Evolutionary conservation across 2,888 invertebrate species (phyloP).

Genomic region (Petrolisthes cinctipes): DNA sequence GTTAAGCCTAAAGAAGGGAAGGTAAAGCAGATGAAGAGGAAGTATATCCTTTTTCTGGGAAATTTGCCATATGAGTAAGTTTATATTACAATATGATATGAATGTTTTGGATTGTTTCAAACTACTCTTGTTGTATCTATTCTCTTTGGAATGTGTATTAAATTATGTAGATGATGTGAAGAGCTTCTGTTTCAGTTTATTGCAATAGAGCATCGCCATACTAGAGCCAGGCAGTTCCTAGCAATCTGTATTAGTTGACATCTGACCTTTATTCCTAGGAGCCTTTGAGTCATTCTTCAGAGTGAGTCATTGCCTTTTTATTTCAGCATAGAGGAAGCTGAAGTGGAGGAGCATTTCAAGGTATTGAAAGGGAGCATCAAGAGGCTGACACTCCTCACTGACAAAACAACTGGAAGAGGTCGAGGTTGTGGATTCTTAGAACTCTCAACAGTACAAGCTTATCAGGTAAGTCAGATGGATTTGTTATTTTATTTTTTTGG

Average conservation of each 20-base stretch:
- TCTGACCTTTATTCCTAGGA: no score
- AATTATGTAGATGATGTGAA: no score
- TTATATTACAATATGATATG: neutral
- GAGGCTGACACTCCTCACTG: neutral
- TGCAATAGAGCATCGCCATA: no score
- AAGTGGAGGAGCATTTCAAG: neutral
- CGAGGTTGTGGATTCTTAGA: neutral
- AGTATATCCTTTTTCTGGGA: neutral
- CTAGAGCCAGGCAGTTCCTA: no score
- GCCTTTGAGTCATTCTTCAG: no score
- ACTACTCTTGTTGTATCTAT: no score
- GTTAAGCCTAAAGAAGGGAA: neutral
- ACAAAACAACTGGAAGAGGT: neutral
- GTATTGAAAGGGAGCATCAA: neutral
- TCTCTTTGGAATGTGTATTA: no score
- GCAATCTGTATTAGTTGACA: no score
- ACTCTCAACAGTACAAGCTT: neutral
- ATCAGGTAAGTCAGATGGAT: neutral
- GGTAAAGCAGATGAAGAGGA: neutral
- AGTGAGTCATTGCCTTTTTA: neutral
- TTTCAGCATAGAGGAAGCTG: neutral
- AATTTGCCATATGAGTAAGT: neutral
- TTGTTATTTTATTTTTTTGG: no score
- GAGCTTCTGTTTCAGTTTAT: no score
- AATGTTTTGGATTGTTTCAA: no score